phyloP scores from a whole-genome alignment of 92 coral and sea anemone species.

The Nematostella vectensis region DNA sequence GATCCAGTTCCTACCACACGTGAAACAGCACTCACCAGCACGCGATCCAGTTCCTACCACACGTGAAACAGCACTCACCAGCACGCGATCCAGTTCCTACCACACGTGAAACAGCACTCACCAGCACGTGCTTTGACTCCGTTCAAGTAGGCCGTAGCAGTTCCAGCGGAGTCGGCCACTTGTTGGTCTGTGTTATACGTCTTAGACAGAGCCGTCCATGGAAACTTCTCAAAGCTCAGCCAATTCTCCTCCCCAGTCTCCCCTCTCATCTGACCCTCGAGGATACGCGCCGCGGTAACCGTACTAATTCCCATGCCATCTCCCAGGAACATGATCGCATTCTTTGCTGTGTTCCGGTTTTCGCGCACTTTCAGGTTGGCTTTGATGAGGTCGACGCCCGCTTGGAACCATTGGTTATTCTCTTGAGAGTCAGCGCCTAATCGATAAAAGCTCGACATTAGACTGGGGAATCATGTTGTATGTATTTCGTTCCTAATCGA shows the following conservation, averaged over 20 bases:
- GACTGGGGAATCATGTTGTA: too few species aligned
- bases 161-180: constrained; percentile 89
- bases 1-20: too few species aligned
- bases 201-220: constrained; percentile 78
- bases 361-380: constrained; percentile 47
- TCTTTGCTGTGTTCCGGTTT: constrained; percentile 71
- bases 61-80: too few species aligned
- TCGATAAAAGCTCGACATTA: too few species aligned
- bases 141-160: constrained; percentile 74
- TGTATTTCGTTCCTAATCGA: too few species aligned
- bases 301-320: constrained; percentile 77
- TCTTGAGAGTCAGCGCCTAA: constrained; percentile 25
- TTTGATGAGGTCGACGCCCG: constrained; percentile 58
- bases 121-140: constrained; percentile 88
- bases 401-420: constrained; percentile 69
- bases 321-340: constrained; percentile 71
- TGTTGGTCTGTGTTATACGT: constrained; percentile 78
- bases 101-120: too few species aligned
- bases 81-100: too few species aligned
- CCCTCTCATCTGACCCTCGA: constrained; percentile 54
- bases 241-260: constrained; percentile 77
- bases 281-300: constrained; percentile 62
- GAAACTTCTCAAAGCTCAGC: constrained; percentile 76
- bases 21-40: too few species aligned
- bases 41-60: too few species aligned